These are phyloP conservation scores for Trematomus bernacchii DNA, from an alignment of 2,797 vertebrate species.

Conservation along the genomic window DNA sequence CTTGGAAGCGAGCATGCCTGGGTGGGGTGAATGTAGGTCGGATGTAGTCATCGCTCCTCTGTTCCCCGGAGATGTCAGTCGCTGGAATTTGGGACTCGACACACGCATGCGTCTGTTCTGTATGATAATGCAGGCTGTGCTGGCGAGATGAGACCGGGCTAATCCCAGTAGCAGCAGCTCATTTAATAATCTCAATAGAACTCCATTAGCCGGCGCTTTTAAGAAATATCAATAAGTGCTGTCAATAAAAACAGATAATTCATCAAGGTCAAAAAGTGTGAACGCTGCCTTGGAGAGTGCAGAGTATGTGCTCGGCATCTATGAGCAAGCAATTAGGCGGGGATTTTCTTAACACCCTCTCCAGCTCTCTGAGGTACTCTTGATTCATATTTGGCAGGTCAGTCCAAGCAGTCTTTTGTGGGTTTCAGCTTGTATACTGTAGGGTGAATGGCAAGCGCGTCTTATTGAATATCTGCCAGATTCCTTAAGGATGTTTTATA, in stretches of 20 bases:
- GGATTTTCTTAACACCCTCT: slow-evolving; percentile 67
- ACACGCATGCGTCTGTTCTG: slow-evolving; percentile 82
- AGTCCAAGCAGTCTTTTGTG: slow-evolving; percentile 51
- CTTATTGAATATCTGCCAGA: slow-evolving; percentile 46
- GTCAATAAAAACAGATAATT: slow-evolving; percentile 86
- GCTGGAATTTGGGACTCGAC: slow-evolving; percentile 83
- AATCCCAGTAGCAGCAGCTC: slow-evolving; percentile 81
- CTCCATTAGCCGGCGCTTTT: slow-evolving; percentile 82
- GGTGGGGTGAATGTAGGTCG: slow-evolving; percentile 84
- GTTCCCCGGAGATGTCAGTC: slow-evolving; percentile 83
- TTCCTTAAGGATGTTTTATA: slow-evolving; percentile 40
- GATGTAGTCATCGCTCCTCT: slow-evolving; percentile 81
- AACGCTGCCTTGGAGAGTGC: slow-evolving; percentile 60
- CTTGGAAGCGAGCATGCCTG: slow-evolving; percentile 66
- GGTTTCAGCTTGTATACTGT: slow-evolving; percentile 46
- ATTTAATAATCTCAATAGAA: slow-evolving; percentile 86
- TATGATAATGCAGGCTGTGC: slow-evolving; percentile 84
- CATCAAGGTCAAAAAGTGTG: slow-evolving; percentile 84
- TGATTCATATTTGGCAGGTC: slow-evolving; percentile 64
- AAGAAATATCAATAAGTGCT: slow-evolving; percentile 86
- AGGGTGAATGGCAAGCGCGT: slow-evolving; percentile 20
- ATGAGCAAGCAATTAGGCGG: slow-evolving; percentile 73
- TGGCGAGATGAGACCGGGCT: slow-evolving; percentile 80
- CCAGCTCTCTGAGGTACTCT: slow-evolving; percentile 62
- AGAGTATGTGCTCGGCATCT: slow-evolving; percentile 62